Evolutionary conservation across 2,888 invertebrate genomes (phyloP), one percentile per base, ranked within the genome.

Genomic region (Drosophila kanekoi): DNA sequence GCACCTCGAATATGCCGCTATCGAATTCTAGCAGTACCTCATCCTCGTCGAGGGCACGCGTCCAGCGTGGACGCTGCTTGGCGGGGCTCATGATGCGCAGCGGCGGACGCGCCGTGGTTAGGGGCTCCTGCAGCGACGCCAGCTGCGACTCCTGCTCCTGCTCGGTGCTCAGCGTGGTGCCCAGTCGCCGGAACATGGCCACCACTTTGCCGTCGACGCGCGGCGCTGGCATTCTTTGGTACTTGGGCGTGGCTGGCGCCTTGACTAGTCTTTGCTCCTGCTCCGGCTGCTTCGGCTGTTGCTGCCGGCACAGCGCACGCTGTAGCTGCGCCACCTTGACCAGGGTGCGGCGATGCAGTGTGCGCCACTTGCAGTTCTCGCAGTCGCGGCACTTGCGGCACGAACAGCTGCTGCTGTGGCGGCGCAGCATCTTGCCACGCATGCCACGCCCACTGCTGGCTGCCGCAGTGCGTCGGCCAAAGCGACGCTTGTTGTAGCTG

Each of bases 21-120:
- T 92, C 89, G 67, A 92, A 92, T 77, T 92, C 87, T 66, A 92
- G 82, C 70, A 92, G 80, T 60, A 92, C 87, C 75, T 92, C 92
- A 78, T 92, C 90, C 13, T 89, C 89, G 8, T 87, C 90, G 57
- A 92, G 69, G 40, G 70, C 64, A 28, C 91, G 86, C 56, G 86
- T 83, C 91, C 91, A 91, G 58, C 81, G 90, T 60, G 89, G 85
- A 54, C 83, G 87, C 63, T 87, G 79, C 63, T 91, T 89, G 10
- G 76, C 78, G 18, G 91, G 91, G 70, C 90, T 91, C 91, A 91
- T 91, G 49, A 91, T 91, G 52, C 80, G 83, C 23, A 87, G 72
- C 0, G 72, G 57, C 6, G 71, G 51, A 6, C 71, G 68, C 5
- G 35, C 14, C 38, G 13, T 47, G 53, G 40, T 16, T n/a, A 48